Conservation (phyloP, 1,140 invertebrate genomes). For the Drosophila nebulosa region DNA sequence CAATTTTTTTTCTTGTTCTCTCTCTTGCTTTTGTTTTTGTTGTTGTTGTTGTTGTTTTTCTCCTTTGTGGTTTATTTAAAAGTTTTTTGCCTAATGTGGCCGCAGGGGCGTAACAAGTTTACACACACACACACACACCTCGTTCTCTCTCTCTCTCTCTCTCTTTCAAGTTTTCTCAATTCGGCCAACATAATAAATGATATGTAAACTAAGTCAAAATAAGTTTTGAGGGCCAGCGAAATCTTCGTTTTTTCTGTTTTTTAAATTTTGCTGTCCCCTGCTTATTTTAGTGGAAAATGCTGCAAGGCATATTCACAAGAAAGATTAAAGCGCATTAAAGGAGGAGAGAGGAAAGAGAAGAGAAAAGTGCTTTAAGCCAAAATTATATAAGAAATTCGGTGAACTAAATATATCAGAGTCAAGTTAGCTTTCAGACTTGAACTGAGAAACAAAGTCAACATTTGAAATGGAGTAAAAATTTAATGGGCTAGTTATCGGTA, state of each 20-base stretch:
- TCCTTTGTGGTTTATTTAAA: slow-evolving; percentile 66
- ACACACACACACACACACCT: slow-evolving; percentile 42
- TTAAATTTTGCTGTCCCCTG: not conserved
- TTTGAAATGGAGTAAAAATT: not conserved
- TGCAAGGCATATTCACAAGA: slow-evolving; percentile 1
- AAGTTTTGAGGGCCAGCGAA: slow-evolving; percentile 36
- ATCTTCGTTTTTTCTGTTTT: not conserved
- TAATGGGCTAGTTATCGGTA: not conserved
- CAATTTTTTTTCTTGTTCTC: not conserved
- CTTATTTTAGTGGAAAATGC: slow-evolving; percentile 6
- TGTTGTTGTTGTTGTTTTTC: slow-evolving; percentile 3
- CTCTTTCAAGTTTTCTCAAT: slow-evolving; percentile 9
- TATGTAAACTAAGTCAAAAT: slow-evolving; percentile 73
- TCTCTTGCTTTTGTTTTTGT: not conserved
- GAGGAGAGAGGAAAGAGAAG: not conserved
- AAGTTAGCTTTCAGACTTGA: not conserved
- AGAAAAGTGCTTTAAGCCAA: slow-evolving; percentile 12
- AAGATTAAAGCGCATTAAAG: slow-evolving; percentile 28
- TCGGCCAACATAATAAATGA: slow-evolving; percentile 71
- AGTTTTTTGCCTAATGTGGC: slow-evolving; percentile 65
- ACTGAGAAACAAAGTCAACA: not conserved
- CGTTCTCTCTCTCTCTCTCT: slow-evolving; percentile 25
- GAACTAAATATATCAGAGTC: not conserved
- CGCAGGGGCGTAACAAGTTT: slow-evolving; percentile 61
- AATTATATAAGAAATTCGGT: not conserved